phyloP scores from a whole-genome alignment of 1,140 invertebrate species.

The Drosophila yakuba region DNA sequence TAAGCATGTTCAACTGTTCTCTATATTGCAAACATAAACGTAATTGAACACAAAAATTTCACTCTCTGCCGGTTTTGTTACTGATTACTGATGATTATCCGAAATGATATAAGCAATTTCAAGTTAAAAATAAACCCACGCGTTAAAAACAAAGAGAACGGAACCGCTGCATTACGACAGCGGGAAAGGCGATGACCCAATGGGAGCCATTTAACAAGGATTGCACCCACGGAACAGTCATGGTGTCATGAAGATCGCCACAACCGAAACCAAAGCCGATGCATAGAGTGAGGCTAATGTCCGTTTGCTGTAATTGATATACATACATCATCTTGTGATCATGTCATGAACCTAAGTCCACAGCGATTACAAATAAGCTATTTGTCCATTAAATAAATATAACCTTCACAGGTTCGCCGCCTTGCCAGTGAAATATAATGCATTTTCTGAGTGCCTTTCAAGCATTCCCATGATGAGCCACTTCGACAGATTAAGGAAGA shows the following conservation, averaged over 20 bases:
- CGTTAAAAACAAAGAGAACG: slow-evolving; percentile 50
- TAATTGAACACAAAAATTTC: slow-evolving; percentile 65
- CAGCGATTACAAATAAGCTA: no score
- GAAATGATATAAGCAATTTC: background rate
- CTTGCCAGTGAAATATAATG: slow-evolving; percentile 27
- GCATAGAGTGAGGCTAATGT: background rate
- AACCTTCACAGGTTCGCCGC: background rate
- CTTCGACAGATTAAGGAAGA: slow-evolving; percentile 7
- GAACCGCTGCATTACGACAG: slow-evolving; percentile 45
- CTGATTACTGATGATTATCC: slow-evolving; percentile 34
- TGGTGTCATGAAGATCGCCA: slow-evolving; percentile 42
- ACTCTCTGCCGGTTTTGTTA: slow-evolving; percentile 37
- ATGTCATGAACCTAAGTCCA: no score
- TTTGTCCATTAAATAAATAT: no score
- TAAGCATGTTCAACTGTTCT: no score
- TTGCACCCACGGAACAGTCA: slow-evolving; percentile 51
- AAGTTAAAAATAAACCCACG: slow-evolving; percentile 35
- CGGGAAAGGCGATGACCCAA: slow-evolving; percentile 42
- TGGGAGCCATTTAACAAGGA: slow-evolving; percentile 64
- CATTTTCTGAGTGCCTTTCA: slow-evolving; percentile 54
- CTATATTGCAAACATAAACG: slow-evolving; percentile 13
- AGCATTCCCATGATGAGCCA: slow-evolving; percentile 45
- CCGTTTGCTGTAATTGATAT: no score
- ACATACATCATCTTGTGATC: no score
- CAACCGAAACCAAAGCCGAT: background rate